Evolutionary conservation across 2,888 invertebrate species (phyloP), one percentile per base, ranked within the genome.

Genomic region (Phrixothrix hirtus): DNA sequence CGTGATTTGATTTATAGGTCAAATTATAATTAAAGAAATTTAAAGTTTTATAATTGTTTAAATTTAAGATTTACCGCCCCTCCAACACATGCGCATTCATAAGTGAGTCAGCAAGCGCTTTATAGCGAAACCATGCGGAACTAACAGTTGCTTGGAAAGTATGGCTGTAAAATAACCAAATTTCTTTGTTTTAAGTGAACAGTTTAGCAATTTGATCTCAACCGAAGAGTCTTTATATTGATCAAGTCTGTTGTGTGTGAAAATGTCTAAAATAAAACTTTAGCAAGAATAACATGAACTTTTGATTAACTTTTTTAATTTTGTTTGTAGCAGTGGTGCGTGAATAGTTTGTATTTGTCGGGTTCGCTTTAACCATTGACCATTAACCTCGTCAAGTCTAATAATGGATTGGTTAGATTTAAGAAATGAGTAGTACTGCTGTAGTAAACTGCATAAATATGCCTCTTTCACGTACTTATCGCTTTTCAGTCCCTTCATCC

Each of bases 401-500:
- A 59, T 59, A 58, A 65, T 65, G 65, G 58, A 58, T 55, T 57
- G 57, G 57, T 46, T 50, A 45, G 42, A 44, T 60, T 53, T 58
- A 59, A 71, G 73, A 73, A 65, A 77, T 77, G 77, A 74, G 74
- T 71, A 76, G 75, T 71, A 75, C 72, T 63, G 73, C 68, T 61
- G 69, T 73, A 60, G 72, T 66, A 42, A 74, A 73, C 65, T 67
- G 71, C 57, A 64, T 67, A 66, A 75, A 76, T 68, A 78, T 78
- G 78, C 76, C 77, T 64, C 70, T 77, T 62, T 78, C 78, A 67
- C 75, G 77, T 67, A 74, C 77, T 59, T 78, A 78, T 70, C 72
- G 77, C 58, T 78, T 77, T 64, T 70, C 73, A 39, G 73, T 73
- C 30, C 62, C 69, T 39, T 48, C 53, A 7, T 67, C 68, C 42